Conservation (phyloP, 2,113 vertebrate genomes). For the Paratilapia polleni region DNA sequence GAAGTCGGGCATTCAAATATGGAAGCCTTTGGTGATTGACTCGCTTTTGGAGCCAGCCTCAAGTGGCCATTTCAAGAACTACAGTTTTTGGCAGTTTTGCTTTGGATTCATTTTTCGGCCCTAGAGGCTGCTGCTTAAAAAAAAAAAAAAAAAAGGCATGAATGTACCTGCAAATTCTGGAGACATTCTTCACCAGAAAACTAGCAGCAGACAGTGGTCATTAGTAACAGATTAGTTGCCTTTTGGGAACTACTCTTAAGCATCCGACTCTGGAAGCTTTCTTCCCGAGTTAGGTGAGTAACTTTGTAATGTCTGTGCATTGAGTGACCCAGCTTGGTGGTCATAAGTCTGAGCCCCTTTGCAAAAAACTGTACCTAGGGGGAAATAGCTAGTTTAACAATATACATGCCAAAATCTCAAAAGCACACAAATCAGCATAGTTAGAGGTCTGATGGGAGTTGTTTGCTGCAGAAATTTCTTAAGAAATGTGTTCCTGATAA, state of each 20-base stretch:
- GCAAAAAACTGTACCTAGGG: not conserved
- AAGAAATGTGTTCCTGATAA: not conserved
- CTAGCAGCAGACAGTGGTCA: too few relatives aligned
- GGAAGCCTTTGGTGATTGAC: not conserved
- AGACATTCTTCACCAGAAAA: too few relatives aligned
- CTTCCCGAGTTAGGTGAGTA: not conserved
- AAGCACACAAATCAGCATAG: not conserved
- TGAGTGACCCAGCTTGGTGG: not conserved
- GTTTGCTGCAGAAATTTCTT: not conserved
- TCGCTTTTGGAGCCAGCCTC: not conserved
- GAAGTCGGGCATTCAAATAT: not conserved
- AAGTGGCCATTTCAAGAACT: not conserved
- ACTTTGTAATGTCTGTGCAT: not conserved
- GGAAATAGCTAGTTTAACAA: not conserved
- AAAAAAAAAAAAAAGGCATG: not conserved
- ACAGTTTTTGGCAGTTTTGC: not conserved
- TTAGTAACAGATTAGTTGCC: too few relatives aligned
- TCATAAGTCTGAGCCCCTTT: not conserved
- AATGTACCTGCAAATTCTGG: too few relatives aligned
- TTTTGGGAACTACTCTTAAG: too few relatives aligned
- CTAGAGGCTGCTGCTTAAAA: not conserved
- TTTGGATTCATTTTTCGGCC: not conserved
- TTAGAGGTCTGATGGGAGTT: not conserved
- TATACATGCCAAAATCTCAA: not conserved
- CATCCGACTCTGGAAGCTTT: too few relatives aligned